A percentile compares a stretch with the other conserved stretches of the same genome.
Evolutionary conservation across 2,797 vertebrate genomes (phyloP).

Genomic region (Aphelocoma californica): DNA sequence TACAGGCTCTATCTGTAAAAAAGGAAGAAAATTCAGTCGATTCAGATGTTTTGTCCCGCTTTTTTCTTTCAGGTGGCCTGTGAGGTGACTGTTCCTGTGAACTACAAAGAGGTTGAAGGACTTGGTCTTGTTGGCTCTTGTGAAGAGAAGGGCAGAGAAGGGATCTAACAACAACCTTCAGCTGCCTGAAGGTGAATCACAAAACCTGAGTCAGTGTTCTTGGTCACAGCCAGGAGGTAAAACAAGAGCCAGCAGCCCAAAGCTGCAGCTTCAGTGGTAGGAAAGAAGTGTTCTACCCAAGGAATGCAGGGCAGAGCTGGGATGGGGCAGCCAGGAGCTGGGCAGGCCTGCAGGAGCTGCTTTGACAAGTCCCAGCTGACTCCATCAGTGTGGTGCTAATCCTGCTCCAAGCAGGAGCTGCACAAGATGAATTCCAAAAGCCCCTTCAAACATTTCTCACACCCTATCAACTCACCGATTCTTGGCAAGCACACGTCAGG

Average conservation of each 20-base stretch:
- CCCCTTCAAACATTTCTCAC: not conserved
- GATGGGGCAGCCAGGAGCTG: not conserved
- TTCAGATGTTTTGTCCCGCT: not conserved
- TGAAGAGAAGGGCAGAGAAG: not conserved
- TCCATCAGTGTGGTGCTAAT: not conserved
- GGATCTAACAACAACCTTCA: not conserved
- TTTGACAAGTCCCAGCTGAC: not conserved
- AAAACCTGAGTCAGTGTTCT: not conserved
- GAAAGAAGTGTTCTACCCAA: not conserved
- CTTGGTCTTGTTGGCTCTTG: not conserved
- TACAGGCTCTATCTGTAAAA: not conserved
- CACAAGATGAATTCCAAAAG: not conserved
- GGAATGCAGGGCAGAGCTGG: not conserved
- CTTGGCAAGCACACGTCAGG: constrained; percentile 8
- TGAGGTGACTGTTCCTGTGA: not conserved
- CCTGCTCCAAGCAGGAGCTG: not conserved
- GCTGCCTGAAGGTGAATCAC: not conserved
- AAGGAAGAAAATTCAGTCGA: not conserved
- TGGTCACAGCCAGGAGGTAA: not conserved
- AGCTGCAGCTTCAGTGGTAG: not conserved
- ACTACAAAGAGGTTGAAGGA: not conserved
- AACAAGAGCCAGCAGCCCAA: not conserved
- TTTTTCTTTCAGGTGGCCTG: not conserved
- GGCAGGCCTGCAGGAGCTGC: not conserved
- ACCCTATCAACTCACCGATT: not conserved